These are phyloP conservation scores for Streblospio benedicti DNA, from an alignment of 1,140 invertebrate species.

Conservation along the genomic window DNA sequence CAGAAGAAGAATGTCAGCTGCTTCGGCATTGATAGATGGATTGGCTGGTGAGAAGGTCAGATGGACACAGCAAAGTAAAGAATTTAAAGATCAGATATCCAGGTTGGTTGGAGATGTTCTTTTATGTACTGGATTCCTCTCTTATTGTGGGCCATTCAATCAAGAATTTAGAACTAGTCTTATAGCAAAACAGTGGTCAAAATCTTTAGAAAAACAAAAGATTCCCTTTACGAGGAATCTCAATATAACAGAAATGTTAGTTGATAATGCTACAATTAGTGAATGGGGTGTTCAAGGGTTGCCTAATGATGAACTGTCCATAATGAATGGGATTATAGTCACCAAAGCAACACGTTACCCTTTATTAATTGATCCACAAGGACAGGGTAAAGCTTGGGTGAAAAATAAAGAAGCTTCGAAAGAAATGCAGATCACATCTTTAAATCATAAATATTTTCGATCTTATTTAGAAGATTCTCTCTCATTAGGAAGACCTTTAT, in stretches of 20 bases:
- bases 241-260: slow-evolving; percentile 82
- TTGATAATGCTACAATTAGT: slow-evolving; percentile 74
- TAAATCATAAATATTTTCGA: slow-evolving; percentile 95
- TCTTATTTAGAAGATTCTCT: slow-evolving; percentile 88
- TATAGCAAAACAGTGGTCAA: slow-evolving; percentile 71
- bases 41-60: slow-evolving; percentile 85
- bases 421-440: slow-evolving; percentile 84
- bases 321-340: slow-evolving; percentile 92
- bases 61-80: slow-evolving; percentile 90
- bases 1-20: slow-evolving; percentile 88
- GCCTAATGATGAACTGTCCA: slow-evolving; percentile 90
- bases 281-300: slow-evolving; percentile 94
- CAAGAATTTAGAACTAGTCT: slow-evolving; percentile 82
- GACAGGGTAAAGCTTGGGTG: slow-evolving; percentile 94
- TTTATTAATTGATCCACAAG: slow-evolving; percentile 88
- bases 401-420: slow-evolving; percentile 85
- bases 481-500: slow-evolving; percentile 81
- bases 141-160: slow-evolving; percentile 93
- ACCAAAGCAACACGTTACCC: slow-evolving; percentile 85
- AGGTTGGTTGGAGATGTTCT: slow-evolving; percentile 85
- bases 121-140: slow-evolving; percentile 84
- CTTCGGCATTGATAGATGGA: slow-evolving; percentile 86
- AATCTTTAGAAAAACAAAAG: slow-evolving; percentile 63
- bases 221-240: slow-evolving; percentile 79
- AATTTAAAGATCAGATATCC: slow-evolving; percentile 80